Base-by-base conservation (phyloP, 2,888 invertebrate genomes). In the Zaprionus obscuricornis region DNA sequence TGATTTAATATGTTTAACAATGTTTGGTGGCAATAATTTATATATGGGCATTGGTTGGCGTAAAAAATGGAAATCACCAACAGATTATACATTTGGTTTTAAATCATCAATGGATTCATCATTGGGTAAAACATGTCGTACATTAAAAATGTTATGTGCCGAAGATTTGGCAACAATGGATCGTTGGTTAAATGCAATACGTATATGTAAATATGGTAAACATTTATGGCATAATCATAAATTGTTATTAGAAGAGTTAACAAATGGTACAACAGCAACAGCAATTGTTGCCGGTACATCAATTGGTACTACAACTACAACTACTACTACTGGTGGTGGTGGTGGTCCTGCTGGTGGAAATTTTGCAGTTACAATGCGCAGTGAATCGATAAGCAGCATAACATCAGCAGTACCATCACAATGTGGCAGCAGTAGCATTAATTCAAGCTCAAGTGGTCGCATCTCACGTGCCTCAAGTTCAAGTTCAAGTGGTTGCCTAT, bases 11-110 rank as follows among this genome's bases (percentile, higher is more conserved):
- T 98, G 98, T 88, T 92, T 99, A 74, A 96, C 97, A 26, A 96
- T 97, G 4, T 97, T 99, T 89, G 98, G 97, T 88, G 96, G 96
- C 77, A 96, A 97, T 89, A 95, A 94, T 90, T 95, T 98, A 18
- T 99, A 99, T 89, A 93, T 95, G 86, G 98, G 98, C 6, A 91
- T 98, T 47, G 97, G 97, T 26, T 99, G 99, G 99, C 96, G 95
- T 90, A 99, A 98, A 91, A 99, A 99, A 89, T 98, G 96, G 91
- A 99, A 99, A 90, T 96, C 99, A 0, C 99, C 99, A 0, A 97
- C 98, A 0, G 98, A 99, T 82, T 95, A 92, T 89, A 97, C 98
- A 76, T 98, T 99, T 89, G 99, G 98, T 2, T 94, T 99, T 63
- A 99, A 99, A 91, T 97, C 98, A 85, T 98, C 98, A 0, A 93